Percentiles rank a stretch among this genome's conserved stretches.
Evolutionary conservation across 2,888 invertebrate genomes (phyloP).

Genomic region (Argynnis bischoffii): DNA sequence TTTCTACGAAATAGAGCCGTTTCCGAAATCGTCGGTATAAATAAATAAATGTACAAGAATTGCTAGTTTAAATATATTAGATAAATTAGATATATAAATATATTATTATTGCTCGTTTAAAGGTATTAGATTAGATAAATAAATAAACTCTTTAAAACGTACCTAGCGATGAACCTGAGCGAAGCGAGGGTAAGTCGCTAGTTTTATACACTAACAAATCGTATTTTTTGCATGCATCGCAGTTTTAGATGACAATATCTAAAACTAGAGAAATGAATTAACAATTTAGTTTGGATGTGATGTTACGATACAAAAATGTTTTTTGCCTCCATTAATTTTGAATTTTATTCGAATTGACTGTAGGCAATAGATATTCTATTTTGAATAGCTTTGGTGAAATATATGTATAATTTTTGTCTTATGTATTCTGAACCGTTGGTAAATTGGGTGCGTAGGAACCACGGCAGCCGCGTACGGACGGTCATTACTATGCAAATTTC

Average conservation of each 20-base stretch:
- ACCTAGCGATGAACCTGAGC: too few relatives aligned
- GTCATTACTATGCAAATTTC: constrained; percentile 81
- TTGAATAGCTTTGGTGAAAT: constrained; percentile 7
- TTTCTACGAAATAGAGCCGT: too few relatives aligned
- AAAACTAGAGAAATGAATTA: constrained; percentile 12
- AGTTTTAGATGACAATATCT: too few relatives aligned
- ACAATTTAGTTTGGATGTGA: constrained; percentile 4
- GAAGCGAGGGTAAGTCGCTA: neutral
- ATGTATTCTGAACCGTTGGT: constrained; percentile 22
- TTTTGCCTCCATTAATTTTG: constrained; percentile 13
- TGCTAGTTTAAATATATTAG: too few relatives aligned
- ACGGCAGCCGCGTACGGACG: constrained; percentile 50
- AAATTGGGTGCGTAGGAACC: constrained; percentile 35
- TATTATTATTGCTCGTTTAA: too few relatives aligned
- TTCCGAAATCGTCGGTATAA: too few relatives aligned
- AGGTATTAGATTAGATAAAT: too few relatives aligned
- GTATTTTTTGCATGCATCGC: neutral
- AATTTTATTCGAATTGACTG: neutral
- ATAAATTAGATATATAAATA: too few relatives aligned
- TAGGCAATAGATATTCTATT: constrained; percentile 6
- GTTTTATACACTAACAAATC: neutral
- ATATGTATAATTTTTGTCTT: constrained; percentile 19
- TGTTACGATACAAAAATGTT: neutral
- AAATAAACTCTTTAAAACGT: too few relatives aligned
- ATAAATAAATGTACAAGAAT: too few relatives aligned